Percentiles rank a stretch among this genome's conserved stretches.
Conservation (phyloP, 2,113 vertebrate genomes). For the Stegastes partitus region DNA sequence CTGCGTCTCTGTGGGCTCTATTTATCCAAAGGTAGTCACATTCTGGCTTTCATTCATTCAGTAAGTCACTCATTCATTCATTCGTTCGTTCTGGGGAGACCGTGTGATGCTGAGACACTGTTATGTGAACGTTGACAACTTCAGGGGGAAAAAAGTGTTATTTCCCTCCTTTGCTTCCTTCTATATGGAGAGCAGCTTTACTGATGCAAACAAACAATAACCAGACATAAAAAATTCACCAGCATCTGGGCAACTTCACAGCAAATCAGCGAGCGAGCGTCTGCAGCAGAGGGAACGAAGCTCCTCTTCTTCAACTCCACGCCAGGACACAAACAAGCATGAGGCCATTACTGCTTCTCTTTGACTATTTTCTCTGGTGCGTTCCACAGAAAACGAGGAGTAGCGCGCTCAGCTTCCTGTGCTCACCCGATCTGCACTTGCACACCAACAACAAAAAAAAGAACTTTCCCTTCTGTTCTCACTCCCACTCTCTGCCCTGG, state of each 20-base stretch:
- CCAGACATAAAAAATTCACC: slow-evolving; percentile 7
- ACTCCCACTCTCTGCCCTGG: slow-evolving; percentile 76
- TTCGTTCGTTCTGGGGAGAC: not conserved
- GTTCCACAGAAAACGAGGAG: slow-evolving; percentile 37
- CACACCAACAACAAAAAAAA: slow-evolving; percentile 34
- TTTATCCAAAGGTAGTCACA: not conserved
- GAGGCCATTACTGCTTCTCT: slow-evolving; percentile 4
- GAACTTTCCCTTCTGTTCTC: slow-evolving; percentile 59
- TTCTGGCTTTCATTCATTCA: not conserved
- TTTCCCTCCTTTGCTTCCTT: not conserved
- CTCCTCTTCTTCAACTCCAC: not conserved
- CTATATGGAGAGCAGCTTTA: not conserved
- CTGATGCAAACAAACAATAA: slow-evolving; percentile 29
- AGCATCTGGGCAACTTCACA: slow-evolving; percentile 38
- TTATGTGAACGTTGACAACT: not conserved
- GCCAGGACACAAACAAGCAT: slow-evolving; percentile 11
- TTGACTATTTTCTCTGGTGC: slow-evolving; percentile 1
- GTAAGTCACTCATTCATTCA: no score
- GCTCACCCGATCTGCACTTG: slow-evolving; percentile 10
- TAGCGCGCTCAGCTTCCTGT: slow-evolving; percentile 58
- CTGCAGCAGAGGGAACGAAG: no score
- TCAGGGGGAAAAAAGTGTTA: not conserved
- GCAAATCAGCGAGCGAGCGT: not conserved
- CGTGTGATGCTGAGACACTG: slow-evolving; percentile 1
- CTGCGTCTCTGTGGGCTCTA: not conserved